Base-by-base conservation (phyloP, 2,113 vertebrate genomes). In the Uria lomvia region DNA sequence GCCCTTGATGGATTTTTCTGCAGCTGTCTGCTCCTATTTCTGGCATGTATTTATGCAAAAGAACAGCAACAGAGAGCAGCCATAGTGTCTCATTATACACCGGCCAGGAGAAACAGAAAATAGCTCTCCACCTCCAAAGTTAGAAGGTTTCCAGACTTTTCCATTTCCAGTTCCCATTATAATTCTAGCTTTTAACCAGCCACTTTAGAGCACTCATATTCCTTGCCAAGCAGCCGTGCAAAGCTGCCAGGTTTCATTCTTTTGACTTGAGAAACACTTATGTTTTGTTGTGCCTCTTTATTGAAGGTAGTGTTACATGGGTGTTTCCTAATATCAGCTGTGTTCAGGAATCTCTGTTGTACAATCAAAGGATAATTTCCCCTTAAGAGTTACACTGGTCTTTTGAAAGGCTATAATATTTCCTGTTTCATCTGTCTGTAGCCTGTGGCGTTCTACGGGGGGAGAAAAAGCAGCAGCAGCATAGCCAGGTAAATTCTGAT, bases 321-420 rank as follows among this genome's bases (percentile, higher is more conserved):
- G 78, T 92, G 83, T 88, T 96, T 95, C 94, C 65, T 86, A 67
- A 59, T 70, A 87, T 92, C 59, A 32, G 88, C 73, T 89, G 58
- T 23, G 9, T 86, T 91, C 11, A 21, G 53, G 56, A 72, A 85
- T 83, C 71, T 81, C 77, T 78, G 74, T 78, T 95, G 79, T 95
- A 75, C 71, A 74, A 84, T 91, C 90, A 81, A 93, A 92, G 71
- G 63, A 55, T 80, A 86, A 78, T 96, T 96, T 94, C 47, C 73
- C 70, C 80, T 59, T 71, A 67, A 94, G 93, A 90, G 50, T 91
- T 91, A 66, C 52, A 30, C 43, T 12, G 55, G 18, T 63, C 81
- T 92, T 97, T 94, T 76, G 92, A 96, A 96, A 96, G 55, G 62
- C 81, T 94, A 34, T 92, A 92, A 79, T 95, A 87, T 93, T 96